Evolutionary conservation across 2,113 vertebrate genomes (phyloP).

Genomic region (Cinclus cinclus): DNA sequence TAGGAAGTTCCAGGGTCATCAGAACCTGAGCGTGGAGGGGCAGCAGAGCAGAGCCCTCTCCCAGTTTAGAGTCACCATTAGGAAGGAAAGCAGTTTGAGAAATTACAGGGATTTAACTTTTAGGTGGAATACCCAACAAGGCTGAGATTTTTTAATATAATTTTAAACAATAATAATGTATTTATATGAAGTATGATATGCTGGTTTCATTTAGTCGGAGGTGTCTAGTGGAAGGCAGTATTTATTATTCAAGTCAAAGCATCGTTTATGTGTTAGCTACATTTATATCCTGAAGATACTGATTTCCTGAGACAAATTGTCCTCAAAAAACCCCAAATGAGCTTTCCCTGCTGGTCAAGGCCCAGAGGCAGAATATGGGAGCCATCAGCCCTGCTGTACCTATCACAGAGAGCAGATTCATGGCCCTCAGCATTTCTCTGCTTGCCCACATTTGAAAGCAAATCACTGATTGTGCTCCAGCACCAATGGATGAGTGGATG

Average conservation of each 20-base stretch:
- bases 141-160: neutral
- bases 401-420: neutral
- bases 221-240: neutral
- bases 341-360: neutral
- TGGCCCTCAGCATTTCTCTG: neutral
- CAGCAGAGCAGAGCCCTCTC: neutral
- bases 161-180: neutral
- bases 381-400: neutral
- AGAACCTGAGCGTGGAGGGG: neutral
- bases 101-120: neutral
- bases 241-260: neutral
- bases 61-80: neutral
- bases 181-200: neutral
- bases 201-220: neutral
- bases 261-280: neutral
- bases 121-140: neutral
- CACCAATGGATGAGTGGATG: neutral
- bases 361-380: neutral
- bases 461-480: neutral
- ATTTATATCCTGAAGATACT: neutral
- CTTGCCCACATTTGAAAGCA: neutral
- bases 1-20: neutral
- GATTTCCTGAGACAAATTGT: neutral
- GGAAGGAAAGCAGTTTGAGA: neutral
- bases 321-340: neutral